Evolutionary conservation across 2,888 invertebrate genomes (phyloP).

Genomic region (Xiphydria camelus): DNA sequence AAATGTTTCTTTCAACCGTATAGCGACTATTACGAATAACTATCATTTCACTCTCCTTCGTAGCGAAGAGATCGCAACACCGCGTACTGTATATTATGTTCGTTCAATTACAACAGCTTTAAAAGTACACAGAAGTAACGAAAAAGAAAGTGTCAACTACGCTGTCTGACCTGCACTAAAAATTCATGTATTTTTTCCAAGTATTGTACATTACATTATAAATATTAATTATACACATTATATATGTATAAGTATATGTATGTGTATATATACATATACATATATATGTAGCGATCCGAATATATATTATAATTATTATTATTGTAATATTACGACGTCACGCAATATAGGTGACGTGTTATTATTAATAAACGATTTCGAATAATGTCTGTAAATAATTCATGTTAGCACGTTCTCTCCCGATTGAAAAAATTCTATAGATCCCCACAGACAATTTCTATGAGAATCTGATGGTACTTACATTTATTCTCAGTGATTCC

Average conservation of each 20-base stretch:
- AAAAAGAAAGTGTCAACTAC: constrained; percentile 24
- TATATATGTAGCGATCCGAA: constrained; percentile 22
- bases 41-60: no score
- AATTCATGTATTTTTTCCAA: constrained; percentile 51
- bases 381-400: no score
- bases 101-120: constrained; percentile 3
- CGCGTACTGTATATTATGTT: background rate
- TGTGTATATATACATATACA: constrained; percentile 16
- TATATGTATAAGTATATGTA: constrained; percentile 26
- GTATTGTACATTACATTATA: constrained; percentile 48
- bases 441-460: no score
- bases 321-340: background rate
- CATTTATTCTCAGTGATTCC: no score
- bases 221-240: constrained; percentile 32
- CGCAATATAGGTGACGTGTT: background rate
- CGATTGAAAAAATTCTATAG: no score
- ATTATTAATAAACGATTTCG: no score
- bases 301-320: constrained; percentile 14
- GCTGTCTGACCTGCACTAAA: constrained; percentile 44
- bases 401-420: no score
- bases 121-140: constrained; percentile 18
- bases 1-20: no score
- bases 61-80: background rate
- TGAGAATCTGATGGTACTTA: no score
- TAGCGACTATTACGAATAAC: no score